Evolutionary conservation across 2,113 vertebrate species (phyloP).

Genomic region (Hymenochirus boettgeri): DNA sequence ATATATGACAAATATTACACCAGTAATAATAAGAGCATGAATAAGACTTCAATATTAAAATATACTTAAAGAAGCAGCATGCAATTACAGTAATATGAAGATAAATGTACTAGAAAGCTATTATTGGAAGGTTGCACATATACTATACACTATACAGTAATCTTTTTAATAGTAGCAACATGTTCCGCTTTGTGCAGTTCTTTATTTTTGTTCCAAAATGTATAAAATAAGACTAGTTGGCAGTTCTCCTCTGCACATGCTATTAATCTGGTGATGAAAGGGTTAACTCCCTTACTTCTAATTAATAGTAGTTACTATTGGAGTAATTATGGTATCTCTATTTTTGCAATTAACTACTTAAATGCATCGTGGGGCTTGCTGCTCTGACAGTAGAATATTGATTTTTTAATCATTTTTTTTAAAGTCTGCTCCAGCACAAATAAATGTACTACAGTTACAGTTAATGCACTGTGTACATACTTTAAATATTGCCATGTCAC

Average conservation of each 20-base stretch:
- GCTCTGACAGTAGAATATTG: constrained; percentile 80
- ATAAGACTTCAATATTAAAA: too few species aligned
- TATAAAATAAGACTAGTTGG: neutral
- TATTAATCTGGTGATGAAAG: neutral
- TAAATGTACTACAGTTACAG: constrained; percentile 81
- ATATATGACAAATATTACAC: too few species aligned
- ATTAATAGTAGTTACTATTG: constrained; percentile 51
- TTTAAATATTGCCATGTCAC: constrained; percentile 61
- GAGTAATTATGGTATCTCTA: constrained; percentile 61
- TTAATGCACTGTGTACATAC: constrained; percentile 76
- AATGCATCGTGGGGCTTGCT: constrained; percentile 77
- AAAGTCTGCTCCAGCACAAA: constrained; percentile 78
- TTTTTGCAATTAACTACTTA: constrained; percentile 74
- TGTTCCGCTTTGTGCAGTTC: too few species aligned
- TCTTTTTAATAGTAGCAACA: too few species aligned
- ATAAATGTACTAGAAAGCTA: too few species aligned
- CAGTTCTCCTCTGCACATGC: too few species aligned
- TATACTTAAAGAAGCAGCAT: too few species aligned
- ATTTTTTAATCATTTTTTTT: constrained; percentile 95
- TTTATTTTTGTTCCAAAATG: too few species aligned
- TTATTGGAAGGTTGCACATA: too few species aligned
- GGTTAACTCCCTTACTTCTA: constrained; percentile 40
- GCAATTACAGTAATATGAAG: too few species aligned
- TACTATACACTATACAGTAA: too few species aligned
- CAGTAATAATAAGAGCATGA: too few species aligned